Evolutionary conservation across 2,888 invertebrate genomes (phyloP).

Genomic region (Eueremaeus valkanovi): DNA sequence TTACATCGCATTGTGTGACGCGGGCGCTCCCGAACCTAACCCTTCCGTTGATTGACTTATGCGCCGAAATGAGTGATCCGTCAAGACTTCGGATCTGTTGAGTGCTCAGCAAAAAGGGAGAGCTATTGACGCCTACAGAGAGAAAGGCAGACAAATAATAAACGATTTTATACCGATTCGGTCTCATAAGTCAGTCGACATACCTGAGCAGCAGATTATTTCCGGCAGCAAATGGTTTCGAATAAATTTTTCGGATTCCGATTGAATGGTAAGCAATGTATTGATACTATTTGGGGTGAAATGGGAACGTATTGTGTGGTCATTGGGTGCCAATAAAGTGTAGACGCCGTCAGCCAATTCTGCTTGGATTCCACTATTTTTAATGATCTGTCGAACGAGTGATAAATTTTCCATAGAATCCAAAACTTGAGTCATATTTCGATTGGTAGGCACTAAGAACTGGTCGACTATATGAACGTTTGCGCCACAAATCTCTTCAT

Average conservation of each 20-base stretch:
- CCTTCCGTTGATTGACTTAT: constrained; percentile 50
- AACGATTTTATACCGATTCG: too few species aligned
- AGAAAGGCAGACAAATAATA: constrained; percentile 50
- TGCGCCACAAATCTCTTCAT: constrained; percentile 65
- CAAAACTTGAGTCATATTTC: constrained; percentile 57
- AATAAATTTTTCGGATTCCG: constrained; percentile 56
- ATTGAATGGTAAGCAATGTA: constrained; percentile 55
- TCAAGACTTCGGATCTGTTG: constrained; percentile 52
- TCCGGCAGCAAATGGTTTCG: constrained; percentile 58
- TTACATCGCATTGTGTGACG: constrained; percentile 52
- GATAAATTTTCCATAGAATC: constrained; percentile 54
- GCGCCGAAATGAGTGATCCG: constrained; percentile 51
- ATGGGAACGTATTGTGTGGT: constrained; percentile 58
- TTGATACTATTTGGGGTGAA: constrained; percentile 55
- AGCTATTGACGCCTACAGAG: constrained; percentile 51
- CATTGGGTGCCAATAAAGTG: constrained; percentile 61
- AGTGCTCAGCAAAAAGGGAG: constrained; percentile 51
- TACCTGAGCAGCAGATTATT: constrained; percentile 44
- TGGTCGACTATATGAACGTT: constrained; percentile 64
- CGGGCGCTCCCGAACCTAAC: constrained; percentile 51
- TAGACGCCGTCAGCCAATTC: constrained; percentile 54
- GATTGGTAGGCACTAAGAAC: constrained; percentile 55
- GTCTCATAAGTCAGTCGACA: not conserved
- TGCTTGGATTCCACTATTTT: constrained; percentile 50
- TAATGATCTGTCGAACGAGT: constrained; percentile 54